phyloP scores from a whole-genome alignment of 2,113 vertebrate genomes.

The Tragulus kanchil region DNA sequence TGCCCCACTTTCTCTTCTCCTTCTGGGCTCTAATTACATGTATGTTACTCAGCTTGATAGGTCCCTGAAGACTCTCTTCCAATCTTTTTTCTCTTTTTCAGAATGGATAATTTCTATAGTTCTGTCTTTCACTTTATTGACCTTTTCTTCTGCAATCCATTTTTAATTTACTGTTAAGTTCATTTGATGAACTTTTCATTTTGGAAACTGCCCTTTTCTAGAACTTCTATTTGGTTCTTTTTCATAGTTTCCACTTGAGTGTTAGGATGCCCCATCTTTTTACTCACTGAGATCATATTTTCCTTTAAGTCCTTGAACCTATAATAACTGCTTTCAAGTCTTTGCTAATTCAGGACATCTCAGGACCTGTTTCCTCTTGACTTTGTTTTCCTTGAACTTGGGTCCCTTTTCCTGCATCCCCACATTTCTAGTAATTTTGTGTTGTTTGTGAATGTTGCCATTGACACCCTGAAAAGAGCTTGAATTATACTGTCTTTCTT shows the following conservation, averaged over 20 bases:
- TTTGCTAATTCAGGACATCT: not conserved
- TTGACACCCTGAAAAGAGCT: not conserved
- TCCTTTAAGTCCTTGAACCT: not conserved
- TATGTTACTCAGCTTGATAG: not conserved
- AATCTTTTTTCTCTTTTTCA: not conserved
- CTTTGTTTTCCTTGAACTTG: not conserved
- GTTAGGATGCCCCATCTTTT: not conserved
- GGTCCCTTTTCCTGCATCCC: not conserved
- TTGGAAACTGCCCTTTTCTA: not conserved
- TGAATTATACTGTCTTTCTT: not conserved
- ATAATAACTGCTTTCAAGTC: not conserved
- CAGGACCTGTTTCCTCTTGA: not conserved
- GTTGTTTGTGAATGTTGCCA: not conserved
- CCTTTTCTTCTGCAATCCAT: not conserved
- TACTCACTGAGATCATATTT: not conserved
- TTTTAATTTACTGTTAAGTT: not conserved
- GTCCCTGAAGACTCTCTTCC: not conserved
- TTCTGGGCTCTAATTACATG: not conserved
- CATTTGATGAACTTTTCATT: not conserved
- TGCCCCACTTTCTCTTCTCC: not conserved
- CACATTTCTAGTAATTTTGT: not conserved
- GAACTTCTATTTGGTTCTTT: not conserved
- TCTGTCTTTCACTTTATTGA: slow-evolving; percentile 12
- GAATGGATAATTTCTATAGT: not conserved
- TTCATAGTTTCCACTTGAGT: not conserved